phyloP scores from a whole-genome alignment of 2,888 invertebrate species.

The Electrophaes corylata region DNA sequence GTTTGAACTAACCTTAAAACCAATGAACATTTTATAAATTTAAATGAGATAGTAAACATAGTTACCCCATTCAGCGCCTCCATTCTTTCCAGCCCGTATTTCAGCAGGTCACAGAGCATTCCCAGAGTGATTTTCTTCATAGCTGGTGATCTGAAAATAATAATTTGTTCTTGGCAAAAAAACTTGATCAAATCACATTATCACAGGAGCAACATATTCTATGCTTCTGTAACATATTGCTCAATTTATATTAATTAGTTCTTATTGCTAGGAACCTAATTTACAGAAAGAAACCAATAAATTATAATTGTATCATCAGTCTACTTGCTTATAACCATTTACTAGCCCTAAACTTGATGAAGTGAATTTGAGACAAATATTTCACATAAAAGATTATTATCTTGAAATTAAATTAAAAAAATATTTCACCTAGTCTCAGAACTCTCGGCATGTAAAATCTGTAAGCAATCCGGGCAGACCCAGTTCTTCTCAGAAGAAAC shows the following conservation, averaged over 20 bases:
- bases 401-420: neutral
- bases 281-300: too few relatives aligned
- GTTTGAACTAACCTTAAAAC: neutral
- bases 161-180: neutral
- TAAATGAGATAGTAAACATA: slow-evolving; percentile 18
- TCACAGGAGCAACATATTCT: too few relatives aligned
- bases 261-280: too few relatives aligned
- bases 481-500: slow-evolving; percentile 78
- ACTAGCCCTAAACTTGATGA: neutral
- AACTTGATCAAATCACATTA: too few relatives aligned
- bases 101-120: slow-evolving; percentile 90
- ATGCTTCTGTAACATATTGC: too few relatives aligned
- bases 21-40: neutral
- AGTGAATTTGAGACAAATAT: neutral
- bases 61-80: slow-evolving; percentile 91
- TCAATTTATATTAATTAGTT: too few relatives aligned
- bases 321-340: neutral
- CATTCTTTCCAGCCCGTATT: slow-evolving; percentile 92
- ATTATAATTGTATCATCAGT: too few relatives aligned
- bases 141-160: slow-evolving; percentile 83
- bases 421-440: slow-evolving; percentile 85
- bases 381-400: too few relatives aligned
- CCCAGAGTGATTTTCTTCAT: slow-evolving; percentile 90
- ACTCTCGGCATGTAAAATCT: slow-evolving; percentile 88
- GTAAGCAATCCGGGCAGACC: slow-evolving; percentile 95